Percentiles rank a stretch among this genome's conserved stretches.
phyloP scores from a whole-genome alignment of 2,888 invertebrate genomes.

The Siphlonurus alternatus region DNA sequence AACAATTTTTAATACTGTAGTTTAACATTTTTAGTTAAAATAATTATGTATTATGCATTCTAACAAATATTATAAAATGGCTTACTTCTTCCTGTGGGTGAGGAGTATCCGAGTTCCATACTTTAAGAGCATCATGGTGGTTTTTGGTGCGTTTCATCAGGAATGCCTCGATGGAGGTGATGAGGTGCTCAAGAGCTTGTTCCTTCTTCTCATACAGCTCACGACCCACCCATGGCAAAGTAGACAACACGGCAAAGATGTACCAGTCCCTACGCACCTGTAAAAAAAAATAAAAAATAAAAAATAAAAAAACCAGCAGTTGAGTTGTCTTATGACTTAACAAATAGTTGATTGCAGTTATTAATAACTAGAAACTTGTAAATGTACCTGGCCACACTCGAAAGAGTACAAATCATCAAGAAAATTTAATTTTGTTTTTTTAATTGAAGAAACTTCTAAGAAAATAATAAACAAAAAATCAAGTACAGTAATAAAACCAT shows the following conservation, averaged over 20 bases:
- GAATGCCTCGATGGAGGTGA: constrained; percentile 83
- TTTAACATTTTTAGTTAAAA: too few relatives aligned
- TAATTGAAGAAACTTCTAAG: too few relatives aligned
- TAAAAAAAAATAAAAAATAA: constrained; percentile 20
- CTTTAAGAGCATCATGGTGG: constrained; percentile 81
- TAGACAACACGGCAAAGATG: constrained; percentile 66
- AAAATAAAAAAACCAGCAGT: constrained; percentile 2
- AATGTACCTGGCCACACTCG: too few relatives aligned
- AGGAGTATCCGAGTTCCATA: constrained; percentile 87
- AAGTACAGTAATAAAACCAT: too few relatives aligned
- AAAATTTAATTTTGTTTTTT: too few relatives aligned
- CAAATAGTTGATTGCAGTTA: neutral
- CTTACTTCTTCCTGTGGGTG: constrained; percentile 77
- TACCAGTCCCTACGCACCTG: constrained; percentile 42
- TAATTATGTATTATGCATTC: too few relatives aligned
- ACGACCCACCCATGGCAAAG: constrained; percentile 90
- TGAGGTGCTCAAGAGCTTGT: constrained; percentile 72
- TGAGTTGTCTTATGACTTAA: neutral
- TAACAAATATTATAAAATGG: neutral
- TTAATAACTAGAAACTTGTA: neutral
- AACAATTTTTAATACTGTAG: neutral
- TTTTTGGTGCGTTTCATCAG: constrained; percentile 82
- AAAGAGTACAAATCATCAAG: too few relatives aligned
- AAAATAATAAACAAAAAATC: too few relatives aligned
- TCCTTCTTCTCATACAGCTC: constrained; percentile 95